Base-by-base conservation (phyloP, 2,113 vertebrate species). In the Eulemur rufifrons region DNA sequence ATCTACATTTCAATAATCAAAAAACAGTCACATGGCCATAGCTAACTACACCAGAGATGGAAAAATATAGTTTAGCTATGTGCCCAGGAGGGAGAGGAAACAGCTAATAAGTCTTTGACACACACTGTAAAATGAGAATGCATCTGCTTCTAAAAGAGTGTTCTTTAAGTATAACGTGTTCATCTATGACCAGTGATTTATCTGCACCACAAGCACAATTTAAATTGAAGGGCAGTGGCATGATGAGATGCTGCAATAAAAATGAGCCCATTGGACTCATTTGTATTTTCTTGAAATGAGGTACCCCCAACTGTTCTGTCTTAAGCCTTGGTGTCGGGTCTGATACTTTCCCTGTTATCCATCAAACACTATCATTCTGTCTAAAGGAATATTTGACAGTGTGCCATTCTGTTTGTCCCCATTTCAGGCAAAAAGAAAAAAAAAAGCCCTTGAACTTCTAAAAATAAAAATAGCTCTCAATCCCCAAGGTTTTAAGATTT, bases 351-450 rank as follows among this genome's bases (percentile, higher is more conserved):
- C n/a, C 47, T 76, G 9, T 56, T 85, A 64, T 20, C 74, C 32
- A 86, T 87, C 83, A 91, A 29, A 34, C 8, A 52, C 6, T 63
- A 39, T 69, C n/a, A 37, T 9, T 85, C 25, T n/a, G 1, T 56
- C 45, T 54, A 39, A 3, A 93, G n/a, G 80, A 37, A 4, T 59
- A 86, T 94, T 85, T 95, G 37, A 73, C 85, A 81, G 18, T 45
- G 0, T 87, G 69, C 32, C 85, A 61, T 87, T 97, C 52, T 63
- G 10, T 0, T 6, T 32, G 68, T 89, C 52, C 25, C 66, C 59
- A 47, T 82, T 91, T 89, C 32, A 59, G 56, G 50, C 18, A 96
- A 97, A 83, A 91, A 54, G 89, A 88, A 94, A 63, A 94, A 89
- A 61, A 0, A 94, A 96, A 94, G 39, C 20, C 27, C 4, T 78